These are phyloP conservation scores for Anniella stebbinsi DNA, from an alignment of 2,797 vertebrate genomes.

Conservation along the genomic window DNA sequence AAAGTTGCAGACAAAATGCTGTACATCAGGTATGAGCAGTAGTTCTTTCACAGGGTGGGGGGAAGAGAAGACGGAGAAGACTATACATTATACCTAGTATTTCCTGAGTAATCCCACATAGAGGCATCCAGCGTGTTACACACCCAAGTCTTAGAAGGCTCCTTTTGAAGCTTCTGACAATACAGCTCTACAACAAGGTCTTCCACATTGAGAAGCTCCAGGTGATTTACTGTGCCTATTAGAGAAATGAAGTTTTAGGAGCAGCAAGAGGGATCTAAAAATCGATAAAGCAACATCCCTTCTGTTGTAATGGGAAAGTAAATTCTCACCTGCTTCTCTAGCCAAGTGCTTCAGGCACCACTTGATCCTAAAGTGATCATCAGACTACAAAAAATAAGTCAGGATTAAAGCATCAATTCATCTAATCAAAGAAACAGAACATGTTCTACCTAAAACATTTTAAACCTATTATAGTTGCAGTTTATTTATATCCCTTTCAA, in stretches of 20 bases:
- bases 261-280: background rate
- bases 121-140: slow-evolving; percentile 74
- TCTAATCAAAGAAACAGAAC: background rate
- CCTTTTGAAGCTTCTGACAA: slow-evolving; percentile 76
- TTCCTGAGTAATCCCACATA: slow-evolving; percentile 82
- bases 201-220: slow-evolving; percentile 77
- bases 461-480: background rate
- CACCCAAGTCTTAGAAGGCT: slow-evolving; percentile 79
- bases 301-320: background rate
- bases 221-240: slow-evolving; percentile 68
- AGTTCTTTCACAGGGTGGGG: background rate
- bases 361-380: slow-evolving; percentile 75
- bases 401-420: slow-evolving; percentile 6
- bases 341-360: slow-evolving; percentile 82
- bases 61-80: slow-evolving; percentile 1
- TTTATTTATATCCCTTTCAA: background rate
- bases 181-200: slow-evolving; percentile 78
- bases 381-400: slow-evolving; percentile 64
- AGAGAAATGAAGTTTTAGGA: slow-evolving; percentile 3
- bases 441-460: background rate
- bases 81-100: slow-evolving; percentile 76
- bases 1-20: background rate
- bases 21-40: background rate
- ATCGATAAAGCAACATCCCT: background rate
- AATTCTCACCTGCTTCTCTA: slow-evolving; percentile 69